Base-by-base conservation (phyloP, 1,140 invertebrate species). In the Leptoteleia sp. region DNA sequence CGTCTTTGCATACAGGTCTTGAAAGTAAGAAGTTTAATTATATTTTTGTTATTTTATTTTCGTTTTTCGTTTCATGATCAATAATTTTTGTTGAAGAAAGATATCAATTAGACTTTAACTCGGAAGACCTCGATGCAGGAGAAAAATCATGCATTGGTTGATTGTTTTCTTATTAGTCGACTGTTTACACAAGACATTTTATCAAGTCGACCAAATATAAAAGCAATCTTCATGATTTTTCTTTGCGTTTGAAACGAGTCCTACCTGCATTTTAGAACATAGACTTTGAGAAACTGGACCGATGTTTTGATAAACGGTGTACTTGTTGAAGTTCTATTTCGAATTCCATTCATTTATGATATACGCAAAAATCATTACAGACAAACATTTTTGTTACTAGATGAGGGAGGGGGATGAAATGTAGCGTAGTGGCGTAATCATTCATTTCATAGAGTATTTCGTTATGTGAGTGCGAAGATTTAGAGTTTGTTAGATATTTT, bases 191-290 rank as follows among this genome's bases (percentile, higher is more conserved):
- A 16, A 61, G 27, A 29, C 22, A 3, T 16, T 5, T 9, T 38
- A 25, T 25, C 4, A 7, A 25, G 31, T 48, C 19, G 16, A 31
- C 1, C 33, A 35, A 22, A 42, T 5, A 22, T 15, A n/a, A 31
- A 70, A 40, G 42, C 65, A 70, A 16, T 50, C 3, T 37, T 4
- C 61, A 59, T 9, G 38, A 76, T 67, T 67, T 68, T 76, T 76
- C 55, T 68, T 67, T 45, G 62, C 45, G 61, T 67, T 75, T 47
- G 54, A 52, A 67, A 61, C 40, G 72, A 76, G 72, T 76, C 73
- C 67, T 79, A 62, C 48, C 54, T 72, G 75, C 70, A 75, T 71
- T 81, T 67, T 80, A 72, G 75, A 61, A 8, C 55, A 12, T 72
- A 78, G 75, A 77, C 6, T 47, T 15, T 33, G 54, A 57, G 75